phyloP scores from a whole-genome alignment of 2,888 invertebrate genomes.

The Drosophila recens region DNA sequence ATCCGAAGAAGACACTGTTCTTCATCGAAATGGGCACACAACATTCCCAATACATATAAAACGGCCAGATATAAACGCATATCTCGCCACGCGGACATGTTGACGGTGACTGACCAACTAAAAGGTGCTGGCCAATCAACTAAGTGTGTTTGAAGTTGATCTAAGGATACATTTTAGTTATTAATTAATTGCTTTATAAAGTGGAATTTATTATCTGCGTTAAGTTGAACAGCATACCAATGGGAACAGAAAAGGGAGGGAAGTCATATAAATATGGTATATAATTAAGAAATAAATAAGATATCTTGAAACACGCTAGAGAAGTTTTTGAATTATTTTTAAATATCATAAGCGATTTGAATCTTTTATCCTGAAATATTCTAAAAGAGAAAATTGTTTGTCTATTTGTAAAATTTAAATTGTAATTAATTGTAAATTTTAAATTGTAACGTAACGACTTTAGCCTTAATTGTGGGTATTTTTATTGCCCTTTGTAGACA shows the following conservation, averaged over 20 bases:
- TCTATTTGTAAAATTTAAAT: too few relatives aligned
- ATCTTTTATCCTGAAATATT: neutral
- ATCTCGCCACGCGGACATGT: constrained; percentile 52
- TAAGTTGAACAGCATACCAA: neutral
- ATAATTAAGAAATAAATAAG: too few relatives aligned
- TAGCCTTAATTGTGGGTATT: neutral
- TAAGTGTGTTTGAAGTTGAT: constrained; percentile 25
- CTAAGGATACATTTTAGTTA: neutral
- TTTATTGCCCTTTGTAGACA: neutral
- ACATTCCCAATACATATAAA: constrained; percentile 49
- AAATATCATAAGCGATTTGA: neutral
- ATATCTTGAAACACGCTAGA: neutral
- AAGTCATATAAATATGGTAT: neutral
- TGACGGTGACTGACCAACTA: constrained; percentile 25
- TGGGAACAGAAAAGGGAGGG: neutral
- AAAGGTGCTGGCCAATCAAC: constrained; percentile 15
- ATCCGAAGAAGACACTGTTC: constrained; percentile 33
- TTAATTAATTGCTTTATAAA: constrained; percentile 12
- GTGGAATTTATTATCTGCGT: neutral
- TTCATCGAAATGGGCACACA: constrained; percentile 50
- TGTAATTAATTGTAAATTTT: too few relatives aligned
- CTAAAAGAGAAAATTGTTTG: too few relatives aligned
- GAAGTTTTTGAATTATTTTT: neutral
- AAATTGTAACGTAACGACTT: too few relatives aligned
- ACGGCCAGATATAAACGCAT: constrained; percentile 52